Conservation (phyloP, 2,888 invertebrate species). For the Clanis bilineata region DNA sequence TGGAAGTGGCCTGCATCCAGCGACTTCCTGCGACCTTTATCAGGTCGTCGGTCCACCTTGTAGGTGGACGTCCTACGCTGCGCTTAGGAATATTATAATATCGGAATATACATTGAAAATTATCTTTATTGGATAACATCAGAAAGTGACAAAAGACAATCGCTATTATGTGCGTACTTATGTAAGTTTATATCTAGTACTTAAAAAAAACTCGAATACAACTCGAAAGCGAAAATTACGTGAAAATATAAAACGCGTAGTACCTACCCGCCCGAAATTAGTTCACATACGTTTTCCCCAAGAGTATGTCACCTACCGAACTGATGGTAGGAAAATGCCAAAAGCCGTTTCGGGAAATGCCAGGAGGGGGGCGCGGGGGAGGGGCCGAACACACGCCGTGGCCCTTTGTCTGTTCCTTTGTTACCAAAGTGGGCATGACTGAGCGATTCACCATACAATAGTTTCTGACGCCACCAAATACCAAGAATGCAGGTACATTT, state of each 20-base stretch:
- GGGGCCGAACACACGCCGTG: constrained; percentile 28
- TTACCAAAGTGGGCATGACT: constrained; percentile 21
- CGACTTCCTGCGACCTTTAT: too few relatives aligned
- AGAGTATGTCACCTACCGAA: constrained; percentile 19
- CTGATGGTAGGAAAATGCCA: constrained; percentile 42
- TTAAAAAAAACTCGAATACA: neutral
- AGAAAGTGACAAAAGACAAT: too few relatives aligned
- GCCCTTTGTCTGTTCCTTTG: constrained; percentile 37
- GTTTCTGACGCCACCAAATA: constrained; percentile 6
- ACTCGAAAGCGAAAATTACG: neutral
- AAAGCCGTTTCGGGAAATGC: constrained; percentile 46
- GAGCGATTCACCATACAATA: constrained; percentile 14
- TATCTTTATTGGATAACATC: too few relatives aligned
- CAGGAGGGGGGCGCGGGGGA: constrained; percentile 33
- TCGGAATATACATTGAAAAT: too few relatives aligned
- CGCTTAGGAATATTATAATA: too few relatives aligned
- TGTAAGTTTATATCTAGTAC: too few relatives aligned
- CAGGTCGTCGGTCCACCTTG: too few relatives aligned
- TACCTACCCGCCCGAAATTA: constrained; percentile 1
- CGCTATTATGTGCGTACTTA: too few relatives aligned
- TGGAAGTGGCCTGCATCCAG: too few relatives aligned
- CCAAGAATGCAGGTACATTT: neutral
- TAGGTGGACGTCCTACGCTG: too few relatives aligned
- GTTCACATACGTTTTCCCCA: constrained; percentile 15
- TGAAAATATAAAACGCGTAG: neutral